A percentile compares a stretch with the other conserved stretches of the same genome.
phyloP scores from a whole-genome alignment of 2,113 vertebrate species.

The Nestor notabilis region DNA sequence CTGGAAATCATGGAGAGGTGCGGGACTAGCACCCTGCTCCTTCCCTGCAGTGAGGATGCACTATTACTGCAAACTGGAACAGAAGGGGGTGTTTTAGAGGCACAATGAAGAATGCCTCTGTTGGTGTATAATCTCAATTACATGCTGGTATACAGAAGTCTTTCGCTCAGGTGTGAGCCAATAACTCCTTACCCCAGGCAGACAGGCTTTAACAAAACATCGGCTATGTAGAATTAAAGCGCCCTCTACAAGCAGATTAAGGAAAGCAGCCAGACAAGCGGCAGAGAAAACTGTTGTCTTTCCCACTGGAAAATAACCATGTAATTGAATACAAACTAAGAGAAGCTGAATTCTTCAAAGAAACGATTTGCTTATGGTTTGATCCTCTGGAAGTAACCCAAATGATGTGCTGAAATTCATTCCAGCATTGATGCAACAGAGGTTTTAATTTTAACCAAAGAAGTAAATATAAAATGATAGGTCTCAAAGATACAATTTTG shows the following conservation, averaged over 20 bases:
- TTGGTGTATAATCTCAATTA: neutral
- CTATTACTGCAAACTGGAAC: neutral
- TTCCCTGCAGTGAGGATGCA: accelerated
- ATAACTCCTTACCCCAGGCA: neutral
- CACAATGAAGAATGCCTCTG: neutral
- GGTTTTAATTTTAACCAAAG: neutral
- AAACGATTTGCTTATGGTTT: neutral
- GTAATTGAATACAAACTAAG: neutral
- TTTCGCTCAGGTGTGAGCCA: neutral
- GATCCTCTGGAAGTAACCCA: neutral
- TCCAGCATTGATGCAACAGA: neutral
- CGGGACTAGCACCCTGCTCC: neutral
- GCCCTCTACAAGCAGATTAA: neutral
- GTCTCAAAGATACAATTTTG: neutral
- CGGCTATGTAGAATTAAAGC: neutral
- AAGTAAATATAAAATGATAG: neutral
- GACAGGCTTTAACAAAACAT: neutral
- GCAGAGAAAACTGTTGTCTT: neutral
- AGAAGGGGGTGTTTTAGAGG: accelerated
- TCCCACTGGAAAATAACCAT: neutral
- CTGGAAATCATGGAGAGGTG: neutral
- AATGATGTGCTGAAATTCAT: neutral
- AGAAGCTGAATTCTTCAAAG: neutral
- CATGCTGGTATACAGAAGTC: neutral
- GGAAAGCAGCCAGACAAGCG: neutral